Evolutionary conservation across 2,797 vertebrate genomes (phyloP), one percentile per base, ranked within the genome.

Genomic region (Chelmon rostratus): DNA sequence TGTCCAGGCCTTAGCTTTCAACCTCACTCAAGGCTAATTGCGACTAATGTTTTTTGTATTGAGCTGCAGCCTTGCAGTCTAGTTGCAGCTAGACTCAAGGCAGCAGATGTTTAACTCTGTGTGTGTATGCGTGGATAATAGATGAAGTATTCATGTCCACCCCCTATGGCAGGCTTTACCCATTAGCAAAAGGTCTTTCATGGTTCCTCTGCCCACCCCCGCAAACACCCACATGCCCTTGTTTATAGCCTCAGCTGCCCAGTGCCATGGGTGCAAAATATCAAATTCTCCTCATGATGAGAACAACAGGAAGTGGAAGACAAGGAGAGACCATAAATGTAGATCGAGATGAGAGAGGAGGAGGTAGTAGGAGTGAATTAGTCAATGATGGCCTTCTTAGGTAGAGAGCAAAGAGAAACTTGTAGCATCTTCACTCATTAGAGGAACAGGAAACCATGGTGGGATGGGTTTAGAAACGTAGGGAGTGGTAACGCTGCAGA

Each of bases 1-100:
- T 79, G 67, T 71, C 52, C 53, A 68, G 40, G 52, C 53, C 67
- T 58, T 25, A 19, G 66, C 85, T 78, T 59, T 82, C 73, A 81
- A 38, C 75, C 66, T 85, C 81, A 79, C 82, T 83, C 78, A 61
- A 67, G 71, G 64, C 85, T 93, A 91, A 92, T 90, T 79, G 85
- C 71, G 4, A 13, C 73, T 93, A 92, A 93, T 93, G 91, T 86
- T 73, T 89, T 86, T 90, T 83, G 69, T 88, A 91, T 91, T 91
- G 89, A 93, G 72, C 76, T 81, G 83, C 73, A 68, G 76, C 56
- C 81, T 72, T 59, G 73, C 61, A 66, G 83, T 84, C 78, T 67
- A 31, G 54, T 35, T 72, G 73, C 71, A 79, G 71, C 72, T 49
- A 49, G 74, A 87, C 52, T 89, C 63, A 64, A 74, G 74, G 68